These are phyloP conservation scores for Nomada goodeniana DNA, from an alignment of 2,888 invertebrate species.

Conservation along the genomic window DNA sequence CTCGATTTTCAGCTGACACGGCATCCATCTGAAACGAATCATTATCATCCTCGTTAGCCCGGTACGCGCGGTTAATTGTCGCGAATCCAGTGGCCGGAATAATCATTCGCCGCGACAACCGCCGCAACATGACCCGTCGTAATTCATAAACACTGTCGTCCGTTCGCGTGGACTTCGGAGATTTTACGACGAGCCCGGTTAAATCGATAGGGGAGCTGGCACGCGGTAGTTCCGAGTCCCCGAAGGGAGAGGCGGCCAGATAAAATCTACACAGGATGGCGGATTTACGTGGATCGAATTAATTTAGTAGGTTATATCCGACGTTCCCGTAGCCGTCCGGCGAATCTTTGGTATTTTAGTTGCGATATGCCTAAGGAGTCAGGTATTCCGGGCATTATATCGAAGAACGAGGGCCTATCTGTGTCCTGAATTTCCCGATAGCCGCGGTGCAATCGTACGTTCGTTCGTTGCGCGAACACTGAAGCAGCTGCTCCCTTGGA, in stretches of 20 bases:
- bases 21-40: constrained; percentile 80
- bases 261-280: not conserved
- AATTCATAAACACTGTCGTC: constrained; percentile 10
- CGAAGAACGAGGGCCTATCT: not conserved
- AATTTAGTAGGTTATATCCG: not conserved
- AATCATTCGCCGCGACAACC: not conserved
- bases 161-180: not conserved
- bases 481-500: not conserved
- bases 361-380: not conserved
- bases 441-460: not conserved
- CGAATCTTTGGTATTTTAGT: not conserved
- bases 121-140: not conserved
- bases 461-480: not conserved
- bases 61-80: constrained; percentile 28
- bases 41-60: constrained; percentile 40
- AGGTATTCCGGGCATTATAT: not conserved
- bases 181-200: too few relatives aligned
- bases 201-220: too few relatives aligned
- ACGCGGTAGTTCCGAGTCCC: too few relatives aligned
- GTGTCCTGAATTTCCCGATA: not conserved
- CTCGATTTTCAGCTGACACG: constrained; percentile 81
- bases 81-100: not conserved
- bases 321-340: too few relatives aligned
- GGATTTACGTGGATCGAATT: not conserved
- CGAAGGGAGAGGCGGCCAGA: not conserved